Percentiles rank a stretch among this genome's conserved stretches.
Evolutionary conservation across 2,797 vertebrate genomes (phyloP).

Genomic region (Trichosurus vulpecula): DNA sequence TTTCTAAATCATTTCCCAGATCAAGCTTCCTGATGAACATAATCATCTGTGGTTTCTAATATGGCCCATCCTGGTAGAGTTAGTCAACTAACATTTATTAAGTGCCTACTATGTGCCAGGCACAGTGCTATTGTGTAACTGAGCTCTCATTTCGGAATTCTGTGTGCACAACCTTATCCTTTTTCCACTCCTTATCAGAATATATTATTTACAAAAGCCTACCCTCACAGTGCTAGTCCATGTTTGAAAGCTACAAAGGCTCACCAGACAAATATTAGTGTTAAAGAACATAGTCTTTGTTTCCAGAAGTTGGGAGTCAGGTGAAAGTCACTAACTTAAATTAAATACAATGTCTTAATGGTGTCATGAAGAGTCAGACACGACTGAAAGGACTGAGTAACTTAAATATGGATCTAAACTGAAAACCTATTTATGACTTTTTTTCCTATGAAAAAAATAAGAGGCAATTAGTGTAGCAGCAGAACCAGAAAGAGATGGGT

Average conservation of each 20-base stretch:
- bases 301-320: neutral
- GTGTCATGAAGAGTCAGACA: neutral
- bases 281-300: neutral
- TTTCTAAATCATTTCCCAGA: constrained; percentile 31
- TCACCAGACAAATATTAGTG: neutral
- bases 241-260: neutral
- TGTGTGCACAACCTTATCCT: neutral
- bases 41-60: neutral
- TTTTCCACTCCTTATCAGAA: no score
- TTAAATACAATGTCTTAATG: neutral
- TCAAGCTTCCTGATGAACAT: neutral
- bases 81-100: neutral
- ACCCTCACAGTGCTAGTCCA: neutral
- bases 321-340: neutral
- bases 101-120: neutral
- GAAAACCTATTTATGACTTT: no score
- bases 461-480: neutral
- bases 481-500: neutral
- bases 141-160: neutral
- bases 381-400: neutral
- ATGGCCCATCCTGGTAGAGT: neutral
- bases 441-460: neutral
- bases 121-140: neutral
- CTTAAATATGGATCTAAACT: neutral
- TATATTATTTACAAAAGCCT: neutral